Conservation (phyloP, 1,140 invertebrate genomes). For the Sogatella furcifera region DNA sequence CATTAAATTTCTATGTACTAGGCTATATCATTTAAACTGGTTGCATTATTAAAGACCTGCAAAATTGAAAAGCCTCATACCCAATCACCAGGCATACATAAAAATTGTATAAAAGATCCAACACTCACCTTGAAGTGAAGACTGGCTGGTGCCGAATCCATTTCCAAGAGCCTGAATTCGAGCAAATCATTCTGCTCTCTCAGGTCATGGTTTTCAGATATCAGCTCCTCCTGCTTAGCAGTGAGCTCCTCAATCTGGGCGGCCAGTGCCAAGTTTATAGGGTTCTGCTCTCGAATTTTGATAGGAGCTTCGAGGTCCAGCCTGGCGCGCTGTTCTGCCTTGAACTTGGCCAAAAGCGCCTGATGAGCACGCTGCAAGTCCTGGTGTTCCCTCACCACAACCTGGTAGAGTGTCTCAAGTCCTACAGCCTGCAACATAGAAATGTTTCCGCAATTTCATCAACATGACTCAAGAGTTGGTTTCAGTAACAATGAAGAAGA, state of each 20-base stretch:
- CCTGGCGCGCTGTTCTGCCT: constrained; percentile 16
- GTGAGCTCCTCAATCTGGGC: constrained; percentile 14
- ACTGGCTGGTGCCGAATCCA: constrained; percentile 25
- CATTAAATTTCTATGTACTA: no score
- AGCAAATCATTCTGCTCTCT: constrained; percentile 36
- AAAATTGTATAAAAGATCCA: neutral
- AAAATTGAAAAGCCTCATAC: neutral
- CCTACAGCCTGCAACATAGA: constrained; percentile 19
- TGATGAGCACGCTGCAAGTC: constrained; percentile 19
- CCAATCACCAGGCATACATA: no score
- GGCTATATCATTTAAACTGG: no score
- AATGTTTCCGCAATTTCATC: no score
- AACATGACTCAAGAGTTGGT: no score
- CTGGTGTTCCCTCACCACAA: constrained; percentile 23
- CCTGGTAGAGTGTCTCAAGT: constrained; percentile 22
- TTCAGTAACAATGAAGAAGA: no score
- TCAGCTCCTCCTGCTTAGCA: constrained; percentile 29
- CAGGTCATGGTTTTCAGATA: constrained; percentile 30
- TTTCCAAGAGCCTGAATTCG: constrained; percentile 36
- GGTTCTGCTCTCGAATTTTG: constrained; percentile 11
- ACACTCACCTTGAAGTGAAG: constrained; percentile 6
- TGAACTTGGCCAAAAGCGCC: constrained; percentile 12
- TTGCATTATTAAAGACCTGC: no score
- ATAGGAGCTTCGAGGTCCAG: constrained; percentile 6
- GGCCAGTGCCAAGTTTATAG: constrained; percentile 20